Percentiles rank a stretch among this genome's conserved stretches.
phyloP scores from a whole-genome alignment of 92 coral and sea anemone species.

The Phymanthus crucifer region DNA sequence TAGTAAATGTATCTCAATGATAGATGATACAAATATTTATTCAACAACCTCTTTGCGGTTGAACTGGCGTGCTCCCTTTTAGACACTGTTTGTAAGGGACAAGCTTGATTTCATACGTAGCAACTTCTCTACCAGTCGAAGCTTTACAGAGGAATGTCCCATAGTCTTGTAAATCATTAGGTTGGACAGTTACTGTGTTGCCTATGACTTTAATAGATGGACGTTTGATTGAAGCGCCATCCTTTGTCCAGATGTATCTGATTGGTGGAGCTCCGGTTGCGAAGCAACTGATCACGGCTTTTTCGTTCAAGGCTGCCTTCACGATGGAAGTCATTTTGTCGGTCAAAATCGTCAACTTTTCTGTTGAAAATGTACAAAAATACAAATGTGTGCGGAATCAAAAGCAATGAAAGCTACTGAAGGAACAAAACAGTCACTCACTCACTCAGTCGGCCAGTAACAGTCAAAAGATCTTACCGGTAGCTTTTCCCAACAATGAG shows the following conservation, averaged over 20 bases:
- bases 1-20: no score
- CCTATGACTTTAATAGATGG: not conserved
- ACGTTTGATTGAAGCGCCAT: not conserved
- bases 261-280: conserved; percentile 16
- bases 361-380: no score
- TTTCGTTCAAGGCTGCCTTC: not conserved
- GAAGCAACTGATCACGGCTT: not conserved
- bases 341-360: no score
- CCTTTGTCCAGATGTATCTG: conserved; percentile 5
- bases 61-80: no score
- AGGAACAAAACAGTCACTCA: no score
- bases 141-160: conserved; percentile 11
- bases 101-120: not conserved
- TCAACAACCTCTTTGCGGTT: no score
- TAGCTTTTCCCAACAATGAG: not conserved
- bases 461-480: no score
- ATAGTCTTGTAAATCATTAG: not conserved
- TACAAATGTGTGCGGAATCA: no score
- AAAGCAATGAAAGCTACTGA: no score
- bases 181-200: not conserved
- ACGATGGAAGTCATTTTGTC: conserved; percentile 7
- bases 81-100: not conserved
- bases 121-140: not conserved
- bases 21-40: no score
- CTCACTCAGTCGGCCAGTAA: no score